These are phyloP conservation scores for Mylabris sibirica DNA, from an alignment of 2,888 invertebrate genomes.

Conservation along the genomic window DNA sequence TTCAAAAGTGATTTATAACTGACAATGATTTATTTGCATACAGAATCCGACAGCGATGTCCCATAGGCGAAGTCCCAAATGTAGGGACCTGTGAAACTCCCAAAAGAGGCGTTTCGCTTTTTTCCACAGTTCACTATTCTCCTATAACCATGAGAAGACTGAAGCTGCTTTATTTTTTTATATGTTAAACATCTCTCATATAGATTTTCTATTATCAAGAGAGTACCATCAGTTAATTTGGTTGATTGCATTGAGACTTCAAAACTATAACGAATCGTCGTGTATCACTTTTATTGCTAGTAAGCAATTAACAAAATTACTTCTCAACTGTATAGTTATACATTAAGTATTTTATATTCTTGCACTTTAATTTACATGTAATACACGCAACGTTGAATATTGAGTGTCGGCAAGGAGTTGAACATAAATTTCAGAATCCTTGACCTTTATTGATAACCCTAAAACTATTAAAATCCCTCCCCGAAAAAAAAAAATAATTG, in stretches of 20 bases:
- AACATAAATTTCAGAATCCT: background rate
- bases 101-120: conserved; percentile 45
- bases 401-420: background rate
- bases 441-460: background rate
- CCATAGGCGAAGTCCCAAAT: conserved; percentile 40
- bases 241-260: background rate
- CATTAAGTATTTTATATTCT: conserved; percentile 31
- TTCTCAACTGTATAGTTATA: background rate
- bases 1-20: conserved; percentile 54
- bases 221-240: conserved; percentile 32
- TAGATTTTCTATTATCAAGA: conserved; percentile 14
- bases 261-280: background rate
- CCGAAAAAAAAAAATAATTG: background rate
- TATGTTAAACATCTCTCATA: conserved; percentile 25
- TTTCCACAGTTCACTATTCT: conserved; percentile 36
- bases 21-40: conserved; percentile 56
- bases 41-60: conserved; percentile 47
- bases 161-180: conserved; percentile 33
- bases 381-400: conserved; percentile 29
- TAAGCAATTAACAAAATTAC: conserved; percentile 16
- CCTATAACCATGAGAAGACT: conserved; percentile 32
- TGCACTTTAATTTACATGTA: conserved; percentile 42
- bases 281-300: background rate
- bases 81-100: conserved; percentile 41
- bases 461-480: no score